A percentile compares a stretch with the other conserved stretches of the same genome.
These are phyloP conservation scores for Aphidoletes aphidimyza DNA, from an alignment of 2,888 invertebrate genomes.

Conservation along the genomic window DNA sequence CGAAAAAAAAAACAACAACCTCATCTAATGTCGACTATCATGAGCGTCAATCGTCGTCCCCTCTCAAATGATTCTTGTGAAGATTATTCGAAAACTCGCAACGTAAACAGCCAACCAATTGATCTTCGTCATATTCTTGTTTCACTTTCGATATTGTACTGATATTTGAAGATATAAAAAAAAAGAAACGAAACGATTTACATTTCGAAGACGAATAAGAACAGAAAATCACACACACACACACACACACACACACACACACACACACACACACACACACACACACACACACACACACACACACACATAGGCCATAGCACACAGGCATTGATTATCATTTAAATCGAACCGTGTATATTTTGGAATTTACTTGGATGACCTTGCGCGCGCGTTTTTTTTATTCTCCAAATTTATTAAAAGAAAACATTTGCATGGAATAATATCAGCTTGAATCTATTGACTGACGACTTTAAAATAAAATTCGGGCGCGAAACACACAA, in stretches of 20 bases:
- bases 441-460: no score
- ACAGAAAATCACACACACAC: background rate
- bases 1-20: background rate
- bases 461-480: no score
- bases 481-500: no score
- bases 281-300: no score
- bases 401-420: background rate
- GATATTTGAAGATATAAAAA: background rate
- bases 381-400: background rate
- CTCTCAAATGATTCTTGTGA: no score
- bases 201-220: background rate
- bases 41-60: background rate
- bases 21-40: background rate
- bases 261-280: background rate
- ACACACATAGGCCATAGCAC: background rate
- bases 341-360: constrained; percentile 7
- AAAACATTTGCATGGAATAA: background rate
- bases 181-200: no score
- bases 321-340: constrained; percentile 43
- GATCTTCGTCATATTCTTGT: background rate
- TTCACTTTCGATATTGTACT: background rate
- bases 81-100: background rate
- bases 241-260: background rate
- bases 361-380: constrained; percentile 13
- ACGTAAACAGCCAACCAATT: background rate